Conservation (phyloP, 1,140 invertebrate genomes). For the Ctenoplectra terminalis region DNA sequence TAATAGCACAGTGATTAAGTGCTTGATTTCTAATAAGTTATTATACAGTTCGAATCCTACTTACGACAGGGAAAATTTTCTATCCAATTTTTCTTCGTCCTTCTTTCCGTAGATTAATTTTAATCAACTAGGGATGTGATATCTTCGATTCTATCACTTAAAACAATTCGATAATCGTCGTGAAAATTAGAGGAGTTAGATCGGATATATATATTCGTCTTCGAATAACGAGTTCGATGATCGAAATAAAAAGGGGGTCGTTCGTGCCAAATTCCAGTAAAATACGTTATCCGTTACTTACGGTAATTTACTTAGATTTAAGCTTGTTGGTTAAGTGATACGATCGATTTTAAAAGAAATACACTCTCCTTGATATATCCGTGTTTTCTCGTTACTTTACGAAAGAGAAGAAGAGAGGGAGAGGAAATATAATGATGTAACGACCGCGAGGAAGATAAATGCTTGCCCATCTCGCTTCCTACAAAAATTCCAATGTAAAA, state of each 20-base stretch:
- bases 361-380: conserved; percentile 23
- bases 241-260: conserved; percentile 19
- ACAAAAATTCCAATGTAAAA: conserved; percentile 19
- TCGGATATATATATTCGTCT: not conserved
- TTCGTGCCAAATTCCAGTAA: conserved; percentile 45
- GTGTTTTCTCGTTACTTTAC: conserved; percentile 25
- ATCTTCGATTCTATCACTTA: not conserved
- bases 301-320: conserved; percentile 58
- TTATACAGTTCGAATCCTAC: not conserved
- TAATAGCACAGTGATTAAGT: not conserved
- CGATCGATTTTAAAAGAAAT: conserved; percentile 46
- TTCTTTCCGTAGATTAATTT: not conserved
- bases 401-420: not conserved
- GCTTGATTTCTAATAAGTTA: not conserved
- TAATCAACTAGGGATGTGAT: no score
- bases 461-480: conserved; percentile 38
- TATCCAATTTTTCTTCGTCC: not conserved
- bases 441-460: not conserved
- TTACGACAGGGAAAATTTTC: not conserved
- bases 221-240: conserved; percentile 7
- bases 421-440: conserved; percentile 8
- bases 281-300: conserved; percentile 39
- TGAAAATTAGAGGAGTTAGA: not conserved
- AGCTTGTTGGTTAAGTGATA: conserved; percentile 56
- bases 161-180: not conserved